phyloP scores from a whole-genome alignment of 2,888 invertebrate species.

The Salpingus planirostris region DNA sequence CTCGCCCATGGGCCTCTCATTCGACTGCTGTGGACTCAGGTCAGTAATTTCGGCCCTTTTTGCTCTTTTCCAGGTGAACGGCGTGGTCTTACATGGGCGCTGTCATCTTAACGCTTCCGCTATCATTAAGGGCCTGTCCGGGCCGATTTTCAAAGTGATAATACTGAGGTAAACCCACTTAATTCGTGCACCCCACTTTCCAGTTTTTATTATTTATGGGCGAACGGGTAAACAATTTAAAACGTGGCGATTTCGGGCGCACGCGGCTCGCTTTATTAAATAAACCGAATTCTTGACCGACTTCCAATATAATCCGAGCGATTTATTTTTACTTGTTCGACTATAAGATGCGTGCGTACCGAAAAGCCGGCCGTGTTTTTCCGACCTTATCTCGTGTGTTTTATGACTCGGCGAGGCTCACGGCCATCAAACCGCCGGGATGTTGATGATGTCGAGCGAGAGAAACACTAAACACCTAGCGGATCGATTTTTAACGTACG shows the following conservation, averaged over 20 bases:
- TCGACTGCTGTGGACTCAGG: conserved; percentile 29
- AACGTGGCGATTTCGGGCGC: too few species aligned
- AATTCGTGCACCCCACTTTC: too few species aligned
- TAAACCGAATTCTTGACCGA: conserved; percentile 13
- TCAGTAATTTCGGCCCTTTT: conserved; percentile 20
- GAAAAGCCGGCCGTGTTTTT: too few species aligned
- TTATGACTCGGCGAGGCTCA: too few species aligned
- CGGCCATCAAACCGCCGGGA: too few species aligned
- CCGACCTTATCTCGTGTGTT: too few species aligned
- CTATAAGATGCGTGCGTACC: not conserved
- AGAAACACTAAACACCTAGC: too few species aligned
- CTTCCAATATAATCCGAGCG: conserved; percentile 10
- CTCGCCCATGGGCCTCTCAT: conserved; percentile 25
- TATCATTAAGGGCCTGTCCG: conserved; percentile 84
- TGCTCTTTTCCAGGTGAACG: conserved; percentile 69
- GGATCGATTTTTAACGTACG: too few species aligned
- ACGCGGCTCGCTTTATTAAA: too few species aligned
- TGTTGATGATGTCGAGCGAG: too few species aligned
- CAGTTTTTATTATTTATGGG: too few species aligned
- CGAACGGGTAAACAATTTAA: too few species aligned
- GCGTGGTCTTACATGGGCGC: conserved; percentile 83
- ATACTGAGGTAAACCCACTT: conserved; percentile 66
- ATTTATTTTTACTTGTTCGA: conserved; percentile 11
- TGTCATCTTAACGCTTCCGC: conserved; percentile 96
- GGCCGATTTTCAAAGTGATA: conserved; percentile 76